Base-by-base conservation (phyloP, 2,113 vertebrate species). In the Gavia stellata region DNA sequence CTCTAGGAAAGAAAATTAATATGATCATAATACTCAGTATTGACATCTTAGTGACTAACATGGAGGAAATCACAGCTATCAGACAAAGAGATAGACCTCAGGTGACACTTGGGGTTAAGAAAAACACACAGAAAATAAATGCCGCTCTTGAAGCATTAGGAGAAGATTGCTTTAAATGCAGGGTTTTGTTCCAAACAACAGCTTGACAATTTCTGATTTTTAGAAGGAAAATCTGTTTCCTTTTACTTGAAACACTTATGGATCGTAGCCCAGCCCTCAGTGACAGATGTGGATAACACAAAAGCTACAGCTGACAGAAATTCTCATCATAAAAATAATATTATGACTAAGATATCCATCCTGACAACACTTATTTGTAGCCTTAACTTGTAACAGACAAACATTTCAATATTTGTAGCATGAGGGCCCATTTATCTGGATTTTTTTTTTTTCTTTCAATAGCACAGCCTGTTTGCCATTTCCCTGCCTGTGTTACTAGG, bases 231-330 rank as follows among this genome's bases (percentile, higher is more conserved):
- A 95, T 75, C 29, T 91, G 47, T 61, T 90, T 94, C 42, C 12
- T 84, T 95, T 86, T 79, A 45, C 40, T 78, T 86, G 52, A 92
- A 91, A 91, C 44, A 49, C 79, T 90, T 87, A 85, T 16, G 28
- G 53, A 95, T 91, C 65, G 72, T 52, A 91, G 52, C 73, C 47
- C 55, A 79, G 47, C 28, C 78, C 52, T 56, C 78, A 34, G 66
- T 94, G 95, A 72, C 88, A 94, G 77, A 92, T 89, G 83, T n/a
- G 72, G 77, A 68, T 81, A 92, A 81, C 47, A 81, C 28, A 72
- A 91, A 91, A 81, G n/a, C n/a, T 53, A 52, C 72, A 87, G 26
- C 83, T 94, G 94, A 90, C 65, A 91, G 91, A 92, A 84, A 84
- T 65, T 65, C 47, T 87, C 17, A n/a, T 56, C 28, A 79, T 75